A percentile compares a stretch with the other conserved stretches of the same genome.
phyloP scores from a whole-genome alignment of 2,797 vertebrate species.

The Nannoperca australis region DNA sequence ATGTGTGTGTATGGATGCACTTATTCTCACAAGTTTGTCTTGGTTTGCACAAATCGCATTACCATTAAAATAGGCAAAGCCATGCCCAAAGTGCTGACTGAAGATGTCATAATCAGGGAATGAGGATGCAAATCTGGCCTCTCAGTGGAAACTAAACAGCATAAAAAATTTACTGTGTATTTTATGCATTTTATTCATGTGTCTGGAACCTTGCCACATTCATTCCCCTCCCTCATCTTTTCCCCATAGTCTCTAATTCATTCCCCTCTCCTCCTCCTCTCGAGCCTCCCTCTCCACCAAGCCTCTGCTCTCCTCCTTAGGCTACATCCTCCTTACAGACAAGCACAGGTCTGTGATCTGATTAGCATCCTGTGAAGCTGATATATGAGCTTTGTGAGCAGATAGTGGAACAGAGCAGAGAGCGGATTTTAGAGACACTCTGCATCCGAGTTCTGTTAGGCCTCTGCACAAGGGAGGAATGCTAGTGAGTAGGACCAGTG shows the following conservation, averaged over 20 bases:
- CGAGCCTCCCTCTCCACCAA: slow-evolving; percentile 19
- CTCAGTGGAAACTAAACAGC: slow-evolving; percentile 69
- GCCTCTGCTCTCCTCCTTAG: slow-evolving; percentile 47
- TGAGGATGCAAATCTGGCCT: slow-evolving; percentile 76
- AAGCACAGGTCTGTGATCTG: slow-evolving; percentile 50
- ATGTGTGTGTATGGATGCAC: neutral
- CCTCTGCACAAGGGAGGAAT: slow-evolving; percentile 31
- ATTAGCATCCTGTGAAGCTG: slow-evolving; percentile 61
- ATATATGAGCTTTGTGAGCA: slow-evolving; percentile 62
- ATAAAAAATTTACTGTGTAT: slow-evolving; percentile 73
- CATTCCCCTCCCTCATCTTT: slow-evolving; percentile 30
- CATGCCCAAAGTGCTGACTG: slow-evolving; percentile 62
- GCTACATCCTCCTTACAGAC: slow-evolving; percentile 51
- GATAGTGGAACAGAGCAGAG: slow-evolving; percentile 50
- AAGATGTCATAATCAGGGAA: slow-evolving; percentile 73
- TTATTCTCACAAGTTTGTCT: slow-evolving; percentile 32
- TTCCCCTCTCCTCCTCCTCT: slow-evolving; percentile 31
- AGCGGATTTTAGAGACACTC: slow-evolving; percentile 50
- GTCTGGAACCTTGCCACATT: slow-evolving; percentile 57
- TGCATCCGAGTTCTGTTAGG: slow-evolving; percentile 45
- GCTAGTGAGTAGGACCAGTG: slow-evolving; percentile 17
- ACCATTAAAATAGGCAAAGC: slow-evolving; percentile 71
- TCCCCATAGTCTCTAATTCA: slow-evolving; percentile 38
- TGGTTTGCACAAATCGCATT: slow-evolving; percentile 60
- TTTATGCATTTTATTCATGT: slow-evolving; percentile 71